Evolutionary conservation across 2,113 vertebrate genomes (phyloP).

Genomic region (Albula glossodonta): DNA sequence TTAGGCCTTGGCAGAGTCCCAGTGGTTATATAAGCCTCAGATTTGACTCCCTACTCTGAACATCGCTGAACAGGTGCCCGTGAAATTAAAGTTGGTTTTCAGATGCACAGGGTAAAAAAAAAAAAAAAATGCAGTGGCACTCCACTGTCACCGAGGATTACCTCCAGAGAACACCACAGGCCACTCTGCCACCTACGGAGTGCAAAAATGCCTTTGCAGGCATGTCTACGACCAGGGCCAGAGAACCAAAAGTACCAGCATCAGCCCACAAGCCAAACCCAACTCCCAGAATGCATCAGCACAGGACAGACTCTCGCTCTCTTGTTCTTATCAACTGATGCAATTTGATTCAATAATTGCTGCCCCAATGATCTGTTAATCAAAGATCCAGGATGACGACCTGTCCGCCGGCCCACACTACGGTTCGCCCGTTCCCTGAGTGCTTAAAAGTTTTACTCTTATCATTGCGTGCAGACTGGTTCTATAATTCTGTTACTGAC

Average conservation of each 20-base stretch:
- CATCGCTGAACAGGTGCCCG: constrained; percentile 59
- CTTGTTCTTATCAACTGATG: not conserved
- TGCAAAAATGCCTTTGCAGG: constrained; percentile 10
- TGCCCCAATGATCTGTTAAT: not conserved
- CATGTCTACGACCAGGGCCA: constrained; percentile 40
- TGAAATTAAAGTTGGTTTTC: constrained; percentile 66
- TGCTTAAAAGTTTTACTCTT: constrained; percentile 52
- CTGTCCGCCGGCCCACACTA: constrained; percentile 41
- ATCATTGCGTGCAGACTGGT: constrained; percentile 63
- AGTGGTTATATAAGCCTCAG: constrained; percentile 49
- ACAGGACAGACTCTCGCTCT: constrained; percentile 20
- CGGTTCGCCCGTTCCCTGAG: constrained; percentile 60
- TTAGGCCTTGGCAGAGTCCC: constrained; percentile 37
- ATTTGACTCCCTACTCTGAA: constrained; percentile 51
- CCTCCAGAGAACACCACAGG: constrained; percentile 21
- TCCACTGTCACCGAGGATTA: constrained; percentile 51
- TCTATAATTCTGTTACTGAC: constrained; percentile 62
- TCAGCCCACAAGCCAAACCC: not conserved
- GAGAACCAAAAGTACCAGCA: constrained; percentile 40
- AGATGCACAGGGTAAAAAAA: constrained; percentile 43
- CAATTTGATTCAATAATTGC: constrained; percentile 14
- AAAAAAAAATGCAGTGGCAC: constrained; percentile 38
- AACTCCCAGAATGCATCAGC: constrained; percentile 41
- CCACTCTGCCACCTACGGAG: not conserved
- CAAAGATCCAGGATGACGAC: constrained; percentile 38